phyloP scores from a whole-genome alignment of 2,888 invertebrate species.

The Caenorhabditis japonica region DNA sequence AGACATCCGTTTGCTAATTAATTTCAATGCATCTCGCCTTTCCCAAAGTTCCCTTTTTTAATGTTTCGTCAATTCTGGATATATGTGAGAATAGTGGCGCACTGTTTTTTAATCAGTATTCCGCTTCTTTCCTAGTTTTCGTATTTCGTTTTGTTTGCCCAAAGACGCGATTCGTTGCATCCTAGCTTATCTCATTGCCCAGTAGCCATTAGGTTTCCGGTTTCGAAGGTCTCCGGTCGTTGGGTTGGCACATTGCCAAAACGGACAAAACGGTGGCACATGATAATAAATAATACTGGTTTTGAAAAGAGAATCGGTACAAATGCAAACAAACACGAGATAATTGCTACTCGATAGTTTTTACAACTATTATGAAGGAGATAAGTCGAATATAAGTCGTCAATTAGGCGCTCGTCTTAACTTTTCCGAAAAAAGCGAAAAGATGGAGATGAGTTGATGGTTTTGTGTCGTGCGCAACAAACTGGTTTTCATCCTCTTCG shows the following conservation, averaged over 20 bases:
- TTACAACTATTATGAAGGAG: conserved; percentile 1
- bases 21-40: conserved; percentile 15
- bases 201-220: neutral
- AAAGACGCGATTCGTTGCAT: conserved; percentile 1
- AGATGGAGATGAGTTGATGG: conserved; percentile 29
- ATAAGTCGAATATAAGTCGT: conserved; percentile 26
- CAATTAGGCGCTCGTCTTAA: conserved; percentile 24
- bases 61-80: conserved; percentile 10
- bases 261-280: conserved; percentile 12
- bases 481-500: conserved; percentile 21
- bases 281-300: conserved; percentile 9
- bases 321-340: neutral
- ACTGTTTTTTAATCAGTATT: conserved; percentile 20
- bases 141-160: conserved; percentile 8
- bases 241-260: conserved; percentile 8
- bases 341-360: conserved; percentile 7
- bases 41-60: conserved; percentile 18
- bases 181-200: conserved; percentile 8
- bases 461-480: conserved; percentile 28
- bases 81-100: conserved; percentile 1
- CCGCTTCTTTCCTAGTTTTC: conserved; percentile 5
- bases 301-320: neutral
- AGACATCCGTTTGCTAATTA: conserved; percentile 8
- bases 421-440: conserved; percentile 9
- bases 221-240: conserved; percentile 6